These are phyloP conservation scores for Tiliqua scincoides DNA, from an alignment of 2,113 vertebrate species.

Conservation along the genomic window DNA sequence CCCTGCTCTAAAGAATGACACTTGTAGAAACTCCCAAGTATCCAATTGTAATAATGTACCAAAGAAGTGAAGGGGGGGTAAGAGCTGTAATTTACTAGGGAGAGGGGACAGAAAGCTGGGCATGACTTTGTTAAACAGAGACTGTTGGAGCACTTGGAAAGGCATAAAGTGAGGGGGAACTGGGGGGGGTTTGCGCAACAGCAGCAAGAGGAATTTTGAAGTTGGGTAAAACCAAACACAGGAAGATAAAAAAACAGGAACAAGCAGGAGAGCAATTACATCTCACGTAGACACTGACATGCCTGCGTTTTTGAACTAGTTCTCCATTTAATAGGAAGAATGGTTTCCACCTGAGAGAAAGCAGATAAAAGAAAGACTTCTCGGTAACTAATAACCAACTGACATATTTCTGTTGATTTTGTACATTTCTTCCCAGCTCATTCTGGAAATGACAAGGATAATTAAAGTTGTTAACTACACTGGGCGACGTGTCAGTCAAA, in stretches of 20 bases:
- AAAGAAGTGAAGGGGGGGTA: too few species aligned
- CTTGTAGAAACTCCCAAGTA: too few species aligned
- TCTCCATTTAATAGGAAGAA: conserved; percentile 55
- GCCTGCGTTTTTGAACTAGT: conserved; percentile 63
- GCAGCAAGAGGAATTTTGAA: conserved; percentile 45
- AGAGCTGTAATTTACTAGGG: background rate
- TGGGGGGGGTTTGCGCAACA: background rate
- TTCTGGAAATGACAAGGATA: conserved; percentile 73
- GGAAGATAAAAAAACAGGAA: conserved; percentile 24
- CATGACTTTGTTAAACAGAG: too few species aligned
- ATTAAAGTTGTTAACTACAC: conserved; percentile 75
- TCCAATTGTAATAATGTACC: too few species aligned
- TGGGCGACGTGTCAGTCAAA: conserved; percentile 69
- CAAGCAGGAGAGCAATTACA: conserved; percentile 63
- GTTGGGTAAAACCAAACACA: conserved; percentile 25
- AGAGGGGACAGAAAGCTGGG: too few species aligned
- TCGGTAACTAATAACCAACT: conserved; percentile 69
- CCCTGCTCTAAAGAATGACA: too few species aligned
- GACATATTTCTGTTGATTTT: conserved; percentile 70
- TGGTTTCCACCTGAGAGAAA: conserved; percentile 62
- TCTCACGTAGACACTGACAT: conserved; percentile 54
- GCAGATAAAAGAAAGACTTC: conserved; percentile 58
- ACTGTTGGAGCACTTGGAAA: background rate
- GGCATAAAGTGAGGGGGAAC: background rate
- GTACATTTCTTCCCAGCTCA: conserved; percentile 57